Conservation (phyloP, 35 echinoderm and acorn worm genomes). For the Amphiura filiformis region DNA sequence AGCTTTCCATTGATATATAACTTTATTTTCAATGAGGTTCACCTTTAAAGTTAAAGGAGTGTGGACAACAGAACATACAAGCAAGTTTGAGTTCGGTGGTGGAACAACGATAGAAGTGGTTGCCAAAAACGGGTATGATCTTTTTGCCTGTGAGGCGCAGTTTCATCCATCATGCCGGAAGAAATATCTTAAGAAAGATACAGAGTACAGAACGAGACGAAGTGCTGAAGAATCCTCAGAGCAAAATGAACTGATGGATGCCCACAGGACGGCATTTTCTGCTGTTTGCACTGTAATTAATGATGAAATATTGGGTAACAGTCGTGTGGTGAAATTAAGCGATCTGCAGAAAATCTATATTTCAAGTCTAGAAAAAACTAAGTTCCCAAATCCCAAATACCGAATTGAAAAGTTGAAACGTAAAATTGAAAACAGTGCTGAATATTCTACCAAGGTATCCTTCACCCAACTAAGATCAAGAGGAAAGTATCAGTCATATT, state of each 20-base stretch:
- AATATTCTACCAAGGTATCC: no score
- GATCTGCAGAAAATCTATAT: slow-evolving; percentile 6
- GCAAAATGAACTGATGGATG: no score
- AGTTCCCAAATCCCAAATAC: slow-evolving; percentile 12
- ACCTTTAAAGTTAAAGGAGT: no score
- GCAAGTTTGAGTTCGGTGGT: slow-evolving; percentile 7
- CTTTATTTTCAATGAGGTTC: no score
- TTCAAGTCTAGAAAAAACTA: neutral
- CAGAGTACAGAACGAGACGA: neutral
- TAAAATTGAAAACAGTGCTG: no score
- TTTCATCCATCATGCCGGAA: neutral
- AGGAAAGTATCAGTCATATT: no score
- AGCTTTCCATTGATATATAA: no score
- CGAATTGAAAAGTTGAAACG: slow-evolving; percentile 1
- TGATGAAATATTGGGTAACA: neutral
- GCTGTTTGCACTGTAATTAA: slow-evolving; percentile 19
- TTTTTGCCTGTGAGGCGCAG: slow-evolving; percentile 17
- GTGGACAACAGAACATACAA: slow-evolving; percentile 9
- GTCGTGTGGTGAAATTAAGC: neutral
- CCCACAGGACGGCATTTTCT: slow-evolving; percentile 14
- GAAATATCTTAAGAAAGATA: neutral
- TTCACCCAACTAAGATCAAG: no score
- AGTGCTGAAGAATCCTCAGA: neutral
- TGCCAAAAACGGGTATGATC: slow-evolving; percentile 1
- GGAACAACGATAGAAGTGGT: neutral